These are phyloP conservation scores for Drosophila guanche DNA, from an alignment of 1,140 invertebrate genomes.

Conservation along the genomic window DNA sequence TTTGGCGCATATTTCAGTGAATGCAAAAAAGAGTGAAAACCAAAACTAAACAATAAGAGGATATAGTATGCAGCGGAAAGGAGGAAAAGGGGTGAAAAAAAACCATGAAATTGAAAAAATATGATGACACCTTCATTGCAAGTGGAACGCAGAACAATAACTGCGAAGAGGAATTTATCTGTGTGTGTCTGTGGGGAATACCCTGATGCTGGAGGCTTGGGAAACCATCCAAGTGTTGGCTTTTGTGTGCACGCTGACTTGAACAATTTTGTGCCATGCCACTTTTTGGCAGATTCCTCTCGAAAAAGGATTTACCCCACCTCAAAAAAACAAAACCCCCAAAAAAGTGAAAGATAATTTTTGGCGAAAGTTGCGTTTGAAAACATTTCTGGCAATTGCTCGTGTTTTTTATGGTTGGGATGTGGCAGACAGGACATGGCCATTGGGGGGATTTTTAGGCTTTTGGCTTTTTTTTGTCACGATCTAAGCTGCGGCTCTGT, in stretches of 20 bases:
- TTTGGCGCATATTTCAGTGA: slow-evolving; percentile 44
- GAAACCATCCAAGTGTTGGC: slow-evolving; percentile 19
- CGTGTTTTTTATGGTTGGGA: slow-evolving; percentile 27
- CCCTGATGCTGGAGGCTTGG: neutral
- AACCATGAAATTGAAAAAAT: slow-evolving; percentile 75
- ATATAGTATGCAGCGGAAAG: too few species aligned
- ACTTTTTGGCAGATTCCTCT: slow-evolving; percentile 55
- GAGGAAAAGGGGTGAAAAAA: slow-evolving; percentile 28
- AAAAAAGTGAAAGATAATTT: slow-evolving; percentile 70
- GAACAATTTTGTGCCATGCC: slow-evolving; percentile 56
- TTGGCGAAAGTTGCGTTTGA: slow-evolving; percentile 55
- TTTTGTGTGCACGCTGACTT: slow-evolving; percentile 61
- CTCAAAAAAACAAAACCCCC: slow-evolving; percentile 17
- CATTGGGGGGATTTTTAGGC: slow-evolving; percentile 22
- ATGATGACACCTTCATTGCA: slow-evolving; percentile 78
- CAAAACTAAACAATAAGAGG: slow-evolving; percentile 1
- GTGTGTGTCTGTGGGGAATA: neutral
- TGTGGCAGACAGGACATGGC: slow-evolving; percentile 5
- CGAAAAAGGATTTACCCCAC: slow-evolving; percentile 3
- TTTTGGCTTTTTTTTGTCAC: slow-evolving; percentile 72
- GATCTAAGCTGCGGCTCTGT: slow-evolving; percentile 63
- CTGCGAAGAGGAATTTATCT: slow-evolving; percentile 13
- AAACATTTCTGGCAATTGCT: slow-evolving; percentile 51
- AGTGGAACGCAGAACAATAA: slow-evolving; percentile 58
- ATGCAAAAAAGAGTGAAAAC: neutral